Base-by-base conservation (phyloP, 1,140 invertebrate species). In the Drosophila pectinifera region DNA sequence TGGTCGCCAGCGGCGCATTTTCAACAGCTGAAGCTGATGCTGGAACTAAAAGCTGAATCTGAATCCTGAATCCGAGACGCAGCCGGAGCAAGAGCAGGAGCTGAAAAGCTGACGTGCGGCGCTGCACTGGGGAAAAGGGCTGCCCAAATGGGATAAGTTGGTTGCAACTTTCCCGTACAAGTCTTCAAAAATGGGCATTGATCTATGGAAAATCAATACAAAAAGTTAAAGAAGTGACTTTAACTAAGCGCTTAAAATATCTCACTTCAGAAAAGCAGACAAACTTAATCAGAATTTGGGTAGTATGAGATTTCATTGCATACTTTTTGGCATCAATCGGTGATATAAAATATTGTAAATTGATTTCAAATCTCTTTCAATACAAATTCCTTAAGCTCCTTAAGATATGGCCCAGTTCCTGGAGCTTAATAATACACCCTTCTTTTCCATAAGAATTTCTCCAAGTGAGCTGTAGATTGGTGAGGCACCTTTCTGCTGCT, bases 1-100 rank as follows among this genome's bases (percentile, higher is more conserved):
- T 73, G 65, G 61, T 80, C 67, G 78, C 81, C 81, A 84, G 81
- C 67, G 81, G 81, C 81, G 54, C 81, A 84, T 62, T 84, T 84
- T 84, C 80, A 76, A 68, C 81, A 77, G 80, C 72, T 80, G 64
- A 70, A 56, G 34, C 64, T 70, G 49, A 42, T 34, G 48, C 46
- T 51, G 49, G 31, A 36, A 53, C 49, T 36, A 34, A 22, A 48
- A 56, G 56, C 59, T 55, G 58, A 62, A 62, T 46, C 24, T 54
- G 63, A 34, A 36, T 53, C 28, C 65, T 76, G 64, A 70, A 57
- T 28, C 49, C 54, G 41, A 53, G 49, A 28, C 49, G 28, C 28
- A 18, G 62, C 36, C 57, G 55, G 69, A 55, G 75, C 70, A 75
- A 36, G 67, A 18, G 62, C 36, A 53, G 55, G 69, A 55, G 75